These are phyloP conservation scores for Mesochorus sp. DNA, from an alignment of 2,888 invertebrate species.

Conservation along the genomic window DNA sequence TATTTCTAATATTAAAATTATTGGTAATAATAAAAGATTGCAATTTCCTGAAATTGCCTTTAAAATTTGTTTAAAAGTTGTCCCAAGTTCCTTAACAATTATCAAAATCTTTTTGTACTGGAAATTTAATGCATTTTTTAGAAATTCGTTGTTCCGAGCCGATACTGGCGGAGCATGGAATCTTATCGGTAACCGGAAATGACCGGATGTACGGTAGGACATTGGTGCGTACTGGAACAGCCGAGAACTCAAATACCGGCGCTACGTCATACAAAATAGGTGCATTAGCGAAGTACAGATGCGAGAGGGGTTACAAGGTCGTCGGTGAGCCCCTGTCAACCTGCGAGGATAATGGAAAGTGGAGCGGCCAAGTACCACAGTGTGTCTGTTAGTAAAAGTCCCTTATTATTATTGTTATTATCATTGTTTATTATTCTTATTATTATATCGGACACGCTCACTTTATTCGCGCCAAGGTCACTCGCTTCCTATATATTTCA, in stretches of 20 bases:
- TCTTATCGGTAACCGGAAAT: slow-evolving; percentile 94
- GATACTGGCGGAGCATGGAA: slow-evolving; percentile 91
- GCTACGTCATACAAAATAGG: slow-evolving; percentile 93
- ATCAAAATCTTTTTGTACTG: too few species aligned
- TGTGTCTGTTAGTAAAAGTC: slow-evolving; percentile 89
- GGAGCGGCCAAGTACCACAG: slow-evolving; percentile 92
- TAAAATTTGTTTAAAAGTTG: too few species aligned
- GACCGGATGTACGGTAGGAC: slow-evolving; percentile 95
- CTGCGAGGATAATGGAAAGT: slow-evolving; percentile 92
- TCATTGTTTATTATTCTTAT: too few species aligned
- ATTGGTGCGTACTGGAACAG: slow-evolving; percentile 87
- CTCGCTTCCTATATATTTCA: too few species aligned
- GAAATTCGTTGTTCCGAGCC: slow-evolving; percentile 95
- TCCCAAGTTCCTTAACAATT: too few species aligned
- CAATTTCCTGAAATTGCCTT: too few species aligned
- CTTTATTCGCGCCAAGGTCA: too few species aligned
- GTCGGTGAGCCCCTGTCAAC: slow-evolving; percentile 92
- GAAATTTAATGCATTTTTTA: slow-evolving; percentile 78
- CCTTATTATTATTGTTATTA: neutral
- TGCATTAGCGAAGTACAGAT: slow-evolving; percentile 93
- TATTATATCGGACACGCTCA: too few species aligned
- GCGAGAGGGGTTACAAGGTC: slow-evolving; percentile 94
- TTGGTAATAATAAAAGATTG: too few species aligned
- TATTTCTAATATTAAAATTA: too few species aligned
- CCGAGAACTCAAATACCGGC: slow-evolving; percentile 86